Conservation (phyloP, 2,888 invertebrate genomes). For the Drosophila silvestris region DNA sequence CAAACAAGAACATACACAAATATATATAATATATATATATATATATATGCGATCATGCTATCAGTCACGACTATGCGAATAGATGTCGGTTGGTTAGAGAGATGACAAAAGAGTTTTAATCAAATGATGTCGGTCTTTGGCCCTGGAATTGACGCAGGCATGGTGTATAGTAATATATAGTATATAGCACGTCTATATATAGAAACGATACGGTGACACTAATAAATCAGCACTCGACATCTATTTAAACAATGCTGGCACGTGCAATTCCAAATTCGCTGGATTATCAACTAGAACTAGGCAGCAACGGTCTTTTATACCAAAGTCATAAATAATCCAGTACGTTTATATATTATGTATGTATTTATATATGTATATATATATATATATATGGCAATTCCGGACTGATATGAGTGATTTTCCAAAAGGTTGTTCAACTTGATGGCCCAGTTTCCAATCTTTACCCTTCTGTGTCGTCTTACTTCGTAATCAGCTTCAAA, state of each 20-base stretch:
- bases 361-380: neutral
- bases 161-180: neutral
- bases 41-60: conserved; percentile 30
- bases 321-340: neutral
- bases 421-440: conserved; percentile 15
- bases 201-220: conserved; percentile 26
- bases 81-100: conserved; percentile 4
- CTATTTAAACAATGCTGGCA: conserved; percentile 30
- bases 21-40: neutral
- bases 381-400: neutral
- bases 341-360: neutral
- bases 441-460: neutral
- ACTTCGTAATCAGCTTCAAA: neutral
- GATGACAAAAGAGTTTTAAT: conserved; percentile 54
- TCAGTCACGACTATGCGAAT: conserved; percentile 43
- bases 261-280: conserved; percentile 1
- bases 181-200: conserved; percentile 1
- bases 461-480: neutral
- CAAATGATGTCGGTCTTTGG: conserved; percentile 45
- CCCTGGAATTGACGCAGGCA: conserved; percentile 53
- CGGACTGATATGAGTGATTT: neutral
- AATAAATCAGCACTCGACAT: conserved; percentile 46
- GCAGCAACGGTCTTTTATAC: conserved; percentile 2
- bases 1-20: neutral
- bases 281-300: conserved; percentile 13